Evolutionary conservation across 2,888 invertebrate species (phyloP).

Genomic region (Eudasyphora cyanicolor): DNA sequence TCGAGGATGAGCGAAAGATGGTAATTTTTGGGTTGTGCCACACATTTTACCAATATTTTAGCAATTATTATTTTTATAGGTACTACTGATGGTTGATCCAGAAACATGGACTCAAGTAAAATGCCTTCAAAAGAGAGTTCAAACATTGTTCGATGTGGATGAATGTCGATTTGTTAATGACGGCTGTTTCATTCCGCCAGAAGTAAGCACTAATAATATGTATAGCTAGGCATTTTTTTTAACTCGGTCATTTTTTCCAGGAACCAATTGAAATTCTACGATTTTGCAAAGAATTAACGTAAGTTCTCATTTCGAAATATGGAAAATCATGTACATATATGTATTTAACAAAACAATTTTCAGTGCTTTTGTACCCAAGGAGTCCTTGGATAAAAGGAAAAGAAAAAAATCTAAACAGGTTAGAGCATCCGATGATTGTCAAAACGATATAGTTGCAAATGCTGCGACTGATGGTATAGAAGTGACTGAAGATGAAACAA

Average conservation of each 20-base stretch:
- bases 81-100: slow-evolving; percentile 67
- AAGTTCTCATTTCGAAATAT: neutral
- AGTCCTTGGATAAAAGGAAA: slow-evolving; percentile 51
- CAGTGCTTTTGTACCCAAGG: slow-evolving; percentile 63
- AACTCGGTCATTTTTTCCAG: neutral
- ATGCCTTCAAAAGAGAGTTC: slow-evolving; percentile 65
- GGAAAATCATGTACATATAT: neutral
- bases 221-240: too few relatives aligned
- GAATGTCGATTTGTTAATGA: slow-evolving; percentile 66
- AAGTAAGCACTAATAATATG: slow-evolving; percentile 62
- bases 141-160: slow-evolving; percentile 66
- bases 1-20: slow-evolving; percentile 68
- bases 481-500: neutral
- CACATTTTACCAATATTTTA: too few relatives aligned
- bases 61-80: too few relatives aligned
- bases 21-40: too few relatives aligned
- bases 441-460: neutral
- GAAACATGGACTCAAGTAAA: slow-evolving; percentile 63
- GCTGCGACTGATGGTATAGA: neutral
- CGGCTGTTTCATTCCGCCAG: slow-evolving; percentile 67
- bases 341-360: neutral
- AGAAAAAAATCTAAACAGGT: slow-evolving; percentile 54
- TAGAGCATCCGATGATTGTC: neutral
- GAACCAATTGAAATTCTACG: slow-evolving; percentile 1
- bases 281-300: slow-evolving; percentile 35